These are phyloP conservation scores for Ctenodactylus gundi DNA, from an alignment of 2,113 vertebrate genomes.

Conservation along the genomic window DNA sequence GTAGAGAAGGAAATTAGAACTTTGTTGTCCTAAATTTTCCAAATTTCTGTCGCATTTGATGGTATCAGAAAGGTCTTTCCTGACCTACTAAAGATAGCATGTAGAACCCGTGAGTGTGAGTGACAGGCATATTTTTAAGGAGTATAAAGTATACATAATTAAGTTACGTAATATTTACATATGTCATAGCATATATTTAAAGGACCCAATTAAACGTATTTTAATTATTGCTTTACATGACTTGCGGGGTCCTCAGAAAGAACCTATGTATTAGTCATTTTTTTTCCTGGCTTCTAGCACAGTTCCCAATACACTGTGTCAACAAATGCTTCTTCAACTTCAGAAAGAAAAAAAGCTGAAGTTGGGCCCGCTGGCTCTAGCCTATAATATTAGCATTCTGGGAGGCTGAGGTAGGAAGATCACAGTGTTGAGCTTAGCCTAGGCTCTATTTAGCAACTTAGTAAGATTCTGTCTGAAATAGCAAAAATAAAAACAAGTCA, in stretches of 20 bases:
- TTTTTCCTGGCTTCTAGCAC: background rate
- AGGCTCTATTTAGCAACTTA: too few species aligned
- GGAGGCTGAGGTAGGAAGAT: too few species aligned
- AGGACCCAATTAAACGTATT: conserved; percentile 26
- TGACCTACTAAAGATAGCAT: background rate
- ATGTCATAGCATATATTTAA: background rate
- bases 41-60: background rate
- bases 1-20: background rate
- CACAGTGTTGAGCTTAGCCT: too few species aligned
- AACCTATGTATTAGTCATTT: background rate
- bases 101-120: background rate
- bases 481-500: too few species aligned
- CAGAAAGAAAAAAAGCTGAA: background rate
- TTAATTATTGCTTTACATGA: background rate
- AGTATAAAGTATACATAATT: background rate
- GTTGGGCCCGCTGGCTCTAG: too few species aligned
- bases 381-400: too few species aligned
- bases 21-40: background rate
- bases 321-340: conserved; percentile 49
- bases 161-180: background rate
- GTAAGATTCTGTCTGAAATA: too few species aligned
- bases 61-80: background rate
- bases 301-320: background rate
- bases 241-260: conserved; percentile 20
- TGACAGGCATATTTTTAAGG: background rate